Percentiles rank a stretch among this genome's conserved stretches.
phyloP scores from a whole-genome alignment of 2,888 invertebrate species.

The Podotricha telesiphe region DNA sequence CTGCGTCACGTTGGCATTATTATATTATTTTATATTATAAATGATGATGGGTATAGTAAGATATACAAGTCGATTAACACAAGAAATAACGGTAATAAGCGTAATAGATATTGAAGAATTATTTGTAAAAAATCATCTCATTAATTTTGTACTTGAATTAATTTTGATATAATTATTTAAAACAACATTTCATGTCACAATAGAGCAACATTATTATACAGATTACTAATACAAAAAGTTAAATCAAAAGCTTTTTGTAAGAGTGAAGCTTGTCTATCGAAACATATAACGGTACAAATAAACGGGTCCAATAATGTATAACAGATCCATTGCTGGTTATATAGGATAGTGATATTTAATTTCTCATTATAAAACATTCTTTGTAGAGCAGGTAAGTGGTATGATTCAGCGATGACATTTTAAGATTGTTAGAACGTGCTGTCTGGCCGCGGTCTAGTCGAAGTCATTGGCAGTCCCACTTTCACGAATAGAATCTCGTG shows the following conservation, averaged over 20 bases:
- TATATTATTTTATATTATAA: too few relatives aligned
- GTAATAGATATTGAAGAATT: not conserved
- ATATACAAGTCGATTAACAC: too few relatives aligned
- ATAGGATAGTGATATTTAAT: not conserved
- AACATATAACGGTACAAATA: constrained; percentile 19
- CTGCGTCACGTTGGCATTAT: too few relatives aligned
- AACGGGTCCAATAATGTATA: not conserved
- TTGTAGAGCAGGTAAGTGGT: not conserved
- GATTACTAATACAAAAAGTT: constrained; percentile 15
- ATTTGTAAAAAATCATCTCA: not conserved
- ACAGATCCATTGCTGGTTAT: constrained; percentile 4
- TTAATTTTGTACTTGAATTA: constrained; percentile 5
- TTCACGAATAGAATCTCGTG: constrained; percentile 64
- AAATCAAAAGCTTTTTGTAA: constrained; percentile 20
- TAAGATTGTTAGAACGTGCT: constrained; percentile 29
- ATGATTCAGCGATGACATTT: not conserved
- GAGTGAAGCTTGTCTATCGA: constrained; percentile 21
- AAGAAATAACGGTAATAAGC: not conserved
- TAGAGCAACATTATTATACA: constrained; percentile 12
- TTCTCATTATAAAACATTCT: not conserved
- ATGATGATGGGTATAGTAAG: too few relatives aligned
- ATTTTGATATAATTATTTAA: constrained; percentile 8
- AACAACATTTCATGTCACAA: constrained; percentile 21
- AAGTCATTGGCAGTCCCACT: constrained; percentile 75
- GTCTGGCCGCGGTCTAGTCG: constrained; percentile 78